These are phyloP conservation scores for Parazoanthus swiftii DNA, from an alignment of 92 coral and sea anemone species.

Conservation along the genomic window DNA sequence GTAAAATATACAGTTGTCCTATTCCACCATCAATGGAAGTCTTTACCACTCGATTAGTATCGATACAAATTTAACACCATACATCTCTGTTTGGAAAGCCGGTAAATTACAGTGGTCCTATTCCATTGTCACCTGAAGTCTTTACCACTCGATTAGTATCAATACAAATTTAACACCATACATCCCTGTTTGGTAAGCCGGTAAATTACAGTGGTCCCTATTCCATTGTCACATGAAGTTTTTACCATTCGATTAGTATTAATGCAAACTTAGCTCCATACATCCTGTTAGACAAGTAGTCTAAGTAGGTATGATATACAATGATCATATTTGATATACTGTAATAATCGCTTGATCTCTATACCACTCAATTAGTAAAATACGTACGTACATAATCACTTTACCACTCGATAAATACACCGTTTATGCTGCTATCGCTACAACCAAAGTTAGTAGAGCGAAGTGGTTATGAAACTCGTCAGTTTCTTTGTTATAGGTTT, in stretches of 20 bases:
- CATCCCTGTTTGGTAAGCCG: constrained; percentile 45
- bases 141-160: background rate
- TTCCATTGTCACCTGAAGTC: background rate
- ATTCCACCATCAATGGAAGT: background rate
- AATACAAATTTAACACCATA: constrained; percentile 67
- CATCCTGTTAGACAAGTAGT: too few species aligned
- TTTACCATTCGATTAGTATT: background rate
- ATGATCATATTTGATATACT: too few species aligned
- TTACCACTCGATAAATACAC: constrained; percentile 46
- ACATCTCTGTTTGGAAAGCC: constrained; percentile 46
- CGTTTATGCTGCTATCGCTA: background rate
- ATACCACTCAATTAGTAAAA: constrained; percentile 38
- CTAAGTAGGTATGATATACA: too few species aligned
- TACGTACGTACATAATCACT: background rate
- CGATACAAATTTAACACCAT: constrained; percentile 69
- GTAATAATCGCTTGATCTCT: too few species aligned
- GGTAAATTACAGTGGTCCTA: background rate
- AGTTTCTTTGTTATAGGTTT: too few species aligned
- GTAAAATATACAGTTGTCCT: background rate
- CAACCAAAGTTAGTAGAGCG: too few species aligned
- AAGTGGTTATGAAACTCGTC: too few species aligned
- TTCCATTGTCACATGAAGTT: background rate
- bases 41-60: constrained; percentile 43
- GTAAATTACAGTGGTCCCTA: background rate
- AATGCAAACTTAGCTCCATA: constrained; percentile 51